These are phyloP conservation scores for Mustela nigripes DNA, from an alignment of 2,113 vertebrate species.

Conservation along the genomic window DNA sequence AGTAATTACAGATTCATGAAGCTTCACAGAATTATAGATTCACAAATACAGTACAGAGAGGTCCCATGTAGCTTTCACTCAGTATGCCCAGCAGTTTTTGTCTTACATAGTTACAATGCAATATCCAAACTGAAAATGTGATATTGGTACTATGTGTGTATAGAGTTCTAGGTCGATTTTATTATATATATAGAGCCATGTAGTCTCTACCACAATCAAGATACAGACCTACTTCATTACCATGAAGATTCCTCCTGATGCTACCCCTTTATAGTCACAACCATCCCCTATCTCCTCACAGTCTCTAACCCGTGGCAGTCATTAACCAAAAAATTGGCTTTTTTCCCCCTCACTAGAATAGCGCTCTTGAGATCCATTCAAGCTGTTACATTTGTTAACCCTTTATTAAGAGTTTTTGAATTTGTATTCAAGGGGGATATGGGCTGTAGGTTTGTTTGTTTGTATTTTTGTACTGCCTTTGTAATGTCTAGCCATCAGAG, in stretches of 20 bases:
- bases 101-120: not conserved
- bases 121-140: not conserved
- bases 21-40: not conserved
- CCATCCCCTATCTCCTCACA: not conserved
- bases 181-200: no score
- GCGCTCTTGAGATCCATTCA: not conserved
- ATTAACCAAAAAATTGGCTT: not conserved
- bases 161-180: not conserved
- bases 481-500: not conserved
- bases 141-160: not conserved
- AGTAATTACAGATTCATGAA: not conserved
- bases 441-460: not conserved
- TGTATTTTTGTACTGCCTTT: not conserved
- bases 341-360: not conserved
- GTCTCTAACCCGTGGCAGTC: not conserved
- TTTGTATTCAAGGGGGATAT: not conserved
- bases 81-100: not conserved
- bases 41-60: not conserved
- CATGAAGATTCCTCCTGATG: not conserved
- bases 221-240: not conserved
- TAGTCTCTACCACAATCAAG: not conserved
- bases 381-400: not conserved
- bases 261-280: no score
- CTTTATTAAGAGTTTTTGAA: not conserved
- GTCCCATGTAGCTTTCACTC: no score